Evolutionary conservation across 2,888 invertebrate genomes (phyloP).

Genomic region (Coecobrya sp.): DNA sequence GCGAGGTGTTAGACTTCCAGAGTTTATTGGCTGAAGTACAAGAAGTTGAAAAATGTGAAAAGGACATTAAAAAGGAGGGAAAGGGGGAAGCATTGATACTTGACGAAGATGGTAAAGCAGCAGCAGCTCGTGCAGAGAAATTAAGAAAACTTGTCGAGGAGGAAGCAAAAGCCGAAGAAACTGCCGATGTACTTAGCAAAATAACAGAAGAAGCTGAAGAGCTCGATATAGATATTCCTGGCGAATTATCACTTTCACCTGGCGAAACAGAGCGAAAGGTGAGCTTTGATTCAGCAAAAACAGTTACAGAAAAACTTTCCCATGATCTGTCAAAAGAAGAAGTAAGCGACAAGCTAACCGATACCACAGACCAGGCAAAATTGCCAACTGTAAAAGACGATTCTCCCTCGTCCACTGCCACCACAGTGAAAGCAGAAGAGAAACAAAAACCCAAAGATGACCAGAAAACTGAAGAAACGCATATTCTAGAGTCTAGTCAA

Average conservation of each 20-base stretch:
- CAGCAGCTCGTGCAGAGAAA: conserved; percentile 72
- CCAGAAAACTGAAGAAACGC: neutral
- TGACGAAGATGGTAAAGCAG: conserved; percentile 72
- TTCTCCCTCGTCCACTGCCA: no score
- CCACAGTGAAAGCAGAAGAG: neutral
- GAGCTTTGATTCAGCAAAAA: conserved; percentile 45
- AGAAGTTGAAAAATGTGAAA: conserved; percentile 45
- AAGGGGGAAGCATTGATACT: conserved; percentile 70
- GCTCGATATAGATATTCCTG: conserved; percentile 23
- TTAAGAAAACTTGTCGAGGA: conserved; percentile 70
- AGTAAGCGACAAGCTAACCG: neutral
- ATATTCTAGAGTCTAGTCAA: neutral
- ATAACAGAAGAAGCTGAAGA: conserved; percentile 73
- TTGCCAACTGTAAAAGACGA: no score
- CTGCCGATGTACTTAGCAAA: conserved; percentile 61
- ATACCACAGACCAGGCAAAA: neutral
- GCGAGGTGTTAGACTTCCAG: conserved; percentile 78
- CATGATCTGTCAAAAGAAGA: neutral
- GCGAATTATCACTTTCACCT: neutral
- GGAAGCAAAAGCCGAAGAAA: conserved; percentile 68
- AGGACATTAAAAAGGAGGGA: conserved; percentile 72
- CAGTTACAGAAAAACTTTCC: neutral
- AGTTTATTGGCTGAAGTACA: conserved; percentile 66
- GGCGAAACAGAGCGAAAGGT: conserved; percentile 22
- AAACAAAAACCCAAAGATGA: no score